A percentile compares a stretch with the other conserved stretches of the same genome.
phyloP scores from a whole-genome alignment of 2,888 invertebrate species.

The Heteropelma amictum region DNA sequence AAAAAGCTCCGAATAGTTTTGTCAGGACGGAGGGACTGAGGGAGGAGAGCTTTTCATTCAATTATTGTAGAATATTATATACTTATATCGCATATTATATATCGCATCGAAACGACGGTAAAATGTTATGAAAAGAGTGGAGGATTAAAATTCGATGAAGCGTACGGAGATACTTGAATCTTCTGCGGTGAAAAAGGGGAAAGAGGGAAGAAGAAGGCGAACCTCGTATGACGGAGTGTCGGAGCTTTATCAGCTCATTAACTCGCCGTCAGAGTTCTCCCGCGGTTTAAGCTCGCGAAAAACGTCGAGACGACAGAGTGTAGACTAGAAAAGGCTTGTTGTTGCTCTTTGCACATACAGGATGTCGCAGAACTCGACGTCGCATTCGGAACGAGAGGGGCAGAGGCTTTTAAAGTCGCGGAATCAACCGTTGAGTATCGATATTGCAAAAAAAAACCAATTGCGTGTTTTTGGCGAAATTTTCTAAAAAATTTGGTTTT shows the following conservation, averaged over 20 bases:
- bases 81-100: no score
- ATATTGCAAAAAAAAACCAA: no score
- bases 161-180: conserved; percentile 28
- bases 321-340: conserved; percentile 36
- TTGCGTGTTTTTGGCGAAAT: no score
- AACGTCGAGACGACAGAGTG: conserved; percentile 22
- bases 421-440: no score
- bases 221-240: conserved; percentile 37
- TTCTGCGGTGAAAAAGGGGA: conserved; percentile 1
- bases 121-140: conserved; percentile 22
- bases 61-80: neutral
- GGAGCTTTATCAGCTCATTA: conserved; percentile 52
- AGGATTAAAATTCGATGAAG: conserved; percentile 41
- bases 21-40: no score
- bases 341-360: conserved; percentile 44
- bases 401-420: no score
- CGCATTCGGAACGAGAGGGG: no score
- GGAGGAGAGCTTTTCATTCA: conserved; percentile 8
- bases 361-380: no score
- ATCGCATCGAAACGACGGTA: no score
- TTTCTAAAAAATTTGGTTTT: no score
- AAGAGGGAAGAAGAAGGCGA: neutral
- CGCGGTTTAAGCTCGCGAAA: neutral
- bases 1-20: neutral
- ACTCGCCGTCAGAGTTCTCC: conserved; percentile 13